These are phyloP conservation scores for Epirrhoe tristata DNA, from an alignment of 2,888 invertebrate species.

Conservation along the genomic window DNA sequence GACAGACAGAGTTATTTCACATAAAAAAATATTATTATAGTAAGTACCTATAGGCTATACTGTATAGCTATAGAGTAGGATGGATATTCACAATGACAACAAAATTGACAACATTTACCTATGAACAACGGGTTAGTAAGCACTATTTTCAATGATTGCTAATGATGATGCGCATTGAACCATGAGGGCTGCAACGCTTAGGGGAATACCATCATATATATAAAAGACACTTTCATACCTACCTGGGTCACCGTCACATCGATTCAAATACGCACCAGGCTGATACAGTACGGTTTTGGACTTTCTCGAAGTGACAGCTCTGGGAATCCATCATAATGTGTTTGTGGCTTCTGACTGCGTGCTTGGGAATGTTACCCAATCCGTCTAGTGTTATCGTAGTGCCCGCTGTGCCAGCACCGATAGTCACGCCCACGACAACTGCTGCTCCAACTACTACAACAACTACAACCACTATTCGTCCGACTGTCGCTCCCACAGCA, in stretches of 20 bases:
- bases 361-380: slow-evolving; percentile 74
- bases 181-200: slow-evolving; percentile 82
- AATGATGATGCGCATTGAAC: slow-evolving; percentile 73
- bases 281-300: slow-evolving; percentile 25
- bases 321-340: slow-evolving; percentile 66
- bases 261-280: slow-evolving; percentile 40
- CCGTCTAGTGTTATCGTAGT: slow-evolving; percentile 54
- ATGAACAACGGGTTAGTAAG: slow-evolving; percentile 68
- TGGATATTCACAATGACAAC: slow-evolving; percentile 52
- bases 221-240: slow-evolving; percentile 79
- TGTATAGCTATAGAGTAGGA: too few species aligned
- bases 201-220: slow-evolving; percentile 75
- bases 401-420: slow-evolving; percentile 72
- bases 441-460: slow-evolving; percentile 8
- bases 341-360: slow-evolving; percentile 80
- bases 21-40: too few species aligned
- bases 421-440: slow-evolving; percentile 64
- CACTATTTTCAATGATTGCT: slow-evolving; percentile 77
- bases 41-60: too few species aligned
- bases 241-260: slow-evolving; percentile 58
- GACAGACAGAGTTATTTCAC: too few species aligned
- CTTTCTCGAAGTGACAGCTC: slow-evolving; percentile 31
- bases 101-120: slow-evolving; percentile 60
- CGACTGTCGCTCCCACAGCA: slow-evolving; percentile 44
- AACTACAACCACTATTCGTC: neutral